Base-by-base conservation (phyloP, 2,888 invertebrate species). In the Pilophorus perplexus region DNA sequence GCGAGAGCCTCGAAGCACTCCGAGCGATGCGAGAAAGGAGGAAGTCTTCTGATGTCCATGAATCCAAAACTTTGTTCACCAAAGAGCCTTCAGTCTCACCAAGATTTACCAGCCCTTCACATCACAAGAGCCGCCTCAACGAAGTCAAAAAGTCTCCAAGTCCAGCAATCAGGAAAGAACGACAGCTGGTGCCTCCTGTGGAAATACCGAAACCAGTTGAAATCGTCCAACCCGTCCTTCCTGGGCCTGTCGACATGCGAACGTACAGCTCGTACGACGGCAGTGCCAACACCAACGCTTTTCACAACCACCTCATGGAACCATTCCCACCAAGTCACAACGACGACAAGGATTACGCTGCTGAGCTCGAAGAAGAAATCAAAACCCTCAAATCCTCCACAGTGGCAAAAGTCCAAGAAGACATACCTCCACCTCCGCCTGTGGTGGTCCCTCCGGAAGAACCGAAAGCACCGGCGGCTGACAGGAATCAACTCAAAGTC, bases 221-320 rank as follows among this genome's bases (percentile, higher is more conserved):
- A 25, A 60, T 71, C 20, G 73, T 72, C n/a, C 74, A 75, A 12
- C 77, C 79, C 2, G 72, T 91, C 57, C 77, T 92, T 69, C 91
- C 92, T 0, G 92, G 90, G 1, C 92, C 92, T 0, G 92, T 92
- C 0, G 91, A 92, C 75, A 92, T 92, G 92, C 84, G 92, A 62
- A 91, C 91, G 0, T 92, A 92, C 75, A 89, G 85, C 74, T 81
- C 81, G 1, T 80, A 82, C 67, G 86, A 85, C 69, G 81, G 81
- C 23, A 81, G 82, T 67, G 81, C 81, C 23, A 81, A 83, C 67
- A 78, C 80, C 16, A 76, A 80, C 64, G 82, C 81, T 70, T 79
- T 79, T 83, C 68, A 71, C 42, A 70, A 71, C 73, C 14, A 75
- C 75, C 27, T 73, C 68, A 25, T 74, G 72, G 27, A 75, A 72